Conservation (phyloP, 2,797 vertebrate species). For the Parauchenoglanis ngamensis region DNA sequence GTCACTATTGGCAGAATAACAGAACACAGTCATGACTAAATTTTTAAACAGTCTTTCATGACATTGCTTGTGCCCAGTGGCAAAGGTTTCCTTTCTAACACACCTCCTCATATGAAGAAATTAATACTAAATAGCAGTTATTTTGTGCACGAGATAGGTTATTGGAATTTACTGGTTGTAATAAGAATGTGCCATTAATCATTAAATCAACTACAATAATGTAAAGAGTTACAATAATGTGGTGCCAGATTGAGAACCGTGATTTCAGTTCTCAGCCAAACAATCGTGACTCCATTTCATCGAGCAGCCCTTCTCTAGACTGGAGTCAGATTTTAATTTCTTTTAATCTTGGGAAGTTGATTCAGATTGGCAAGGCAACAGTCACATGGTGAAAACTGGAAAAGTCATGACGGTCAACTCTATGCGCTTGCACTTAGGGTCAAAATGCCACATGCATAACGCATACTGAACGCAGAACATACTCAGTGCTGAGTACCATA, state of each 20-base stretch:
- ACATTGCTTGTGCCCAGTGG: background rate
- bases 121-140: background rate
- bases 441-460: background rate
- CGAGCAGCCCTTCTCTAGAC: background rate
- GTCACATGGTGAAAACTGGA: conserved; percentile 34
- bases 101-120: background rate
- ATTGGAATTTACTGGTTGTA: background rate
- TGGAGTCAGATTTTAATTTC: too few relatives aligned
- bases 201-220: background rate
- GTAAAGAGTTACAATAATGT: background rate
- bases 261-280: background rate
- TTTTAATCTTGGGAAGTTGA: conserved; percentile 4
- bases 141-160: background rate
- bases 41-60: background rate
- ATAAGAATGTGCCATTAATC: background rate
- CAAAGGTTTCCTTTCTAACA: background rate
- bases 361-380: conserved; percentile 11
- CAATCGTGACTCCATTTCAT: background rate
- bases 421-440: background rate
- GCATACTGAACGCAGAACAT: background rate
- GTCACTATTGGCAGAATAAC: background rate
- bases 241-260: background rate
- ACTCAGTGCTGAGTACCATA: background rate
- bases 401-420: background rate
- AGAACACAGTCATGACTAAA: background rate